phyloP scores from a whole-genome alignment of 2,797 vertebrate genomes.

The Acomys russatus region DNA sequence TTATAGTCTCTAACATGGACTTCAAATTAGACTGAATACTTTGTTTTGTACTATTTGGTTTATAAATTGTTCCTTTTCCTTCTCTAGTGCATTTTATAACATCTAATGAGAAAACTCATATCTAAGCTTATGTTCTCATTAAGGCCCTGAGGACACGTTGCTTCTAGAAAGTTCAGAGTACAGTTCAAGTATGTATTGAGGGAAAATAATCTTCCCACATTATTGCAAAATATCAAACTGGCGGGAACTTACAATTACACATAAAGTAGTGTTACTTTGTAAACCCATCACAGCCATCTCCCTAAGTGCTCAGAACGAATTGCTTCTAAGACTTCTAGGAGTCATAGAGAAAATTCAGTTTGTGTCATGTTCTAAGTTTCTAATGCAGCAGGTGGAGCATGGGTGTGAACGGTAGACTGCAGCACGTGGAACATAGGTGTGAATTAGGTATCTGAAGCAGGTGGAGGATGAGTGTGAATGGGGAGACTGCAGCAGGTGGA shows the following conservation, averaged over 20 bases:
- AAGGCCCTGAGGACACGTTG: conserved; percentile 33
- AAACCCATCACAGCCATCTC: conserved; percentile 13
- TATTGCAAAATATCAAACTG: conserved; percentile 60
- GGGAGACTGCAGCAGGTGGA: no score
- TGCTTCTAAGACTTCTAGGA: conserved; percentile 60
- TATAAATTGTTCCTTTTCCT: conserved; percentile 73
- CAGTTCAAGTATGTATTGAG: background rate
- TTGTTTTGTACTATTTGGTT: conserved; percentile 55
- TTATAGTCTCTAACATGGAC: conserved; percentile 61
- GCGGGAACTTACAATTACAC: conserved; percentile 31
- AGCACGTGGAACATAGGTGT: fast-evolving
- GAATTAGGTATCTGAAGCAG: background rate
- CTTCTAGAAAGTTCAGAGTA: conserved; percentile 63
- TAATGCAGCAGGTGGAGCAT: fast-evolving
- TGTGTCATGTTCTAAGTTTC: conserved; percentile 16
- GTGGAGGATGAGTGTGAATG: background rate
- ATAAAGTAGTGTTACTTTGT: conserved; percentile 7
- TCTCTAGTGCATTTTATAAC: conserved; percentile 35
- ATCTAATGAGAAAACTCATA: background rate
- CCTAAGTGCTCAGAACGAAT: background rate
- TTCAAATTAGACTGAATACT: conserved; percentile 73
- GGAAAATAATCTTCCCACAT: conserved; percentile 20
- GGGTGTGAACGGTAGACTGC: background rate
- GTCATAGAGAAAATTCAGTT: conserved; percentile 65
- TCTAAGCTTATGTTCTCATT: conserved; percentile 37